phyloP scores from a whole-genome alignment of 2,113 vertebrate species.

The Mesitornis unicolor region DNA sequence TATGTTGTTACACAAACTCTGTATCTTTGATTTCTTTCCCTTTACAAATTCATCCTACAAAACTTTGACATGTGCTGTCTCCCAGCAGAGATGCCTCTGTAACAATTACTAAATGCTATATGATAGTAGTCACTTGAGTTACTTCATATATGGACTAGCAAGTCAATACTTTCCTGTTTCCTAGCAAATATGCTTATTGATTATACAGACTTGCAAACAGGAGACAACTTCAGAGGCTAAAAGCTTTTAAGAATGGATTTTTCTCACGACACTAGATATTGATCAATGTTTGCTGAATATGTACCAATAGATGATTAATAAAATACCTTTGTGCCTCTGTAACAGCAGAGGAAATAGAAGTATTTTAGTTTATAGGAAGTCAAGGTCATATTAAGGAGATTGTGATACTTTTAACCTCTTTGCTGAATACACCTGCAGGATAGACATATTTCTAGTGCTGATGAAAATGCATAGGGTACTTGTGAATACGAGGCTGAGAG shows the following conservation, averaged over 20 bases:
- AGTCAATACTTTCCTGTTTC: background rate
- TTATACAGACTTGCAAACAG: background rate
- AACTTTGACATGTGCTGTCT: background rate
- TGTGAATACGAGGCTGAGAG: background rate
- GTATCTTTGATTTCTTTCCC: background rate
- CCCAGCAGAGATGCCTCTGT: background rate
- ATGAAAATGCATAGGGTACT: background rate
- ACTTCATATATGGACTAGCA: background rate
- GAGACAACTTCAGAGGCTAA: background rate
- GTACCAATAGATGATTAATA: background rate
- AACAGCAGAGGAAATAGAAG: background rate
- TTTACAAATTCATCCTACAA: background rate
- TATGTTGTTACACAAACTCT: background rate
- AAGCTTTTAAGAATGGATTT: background rate
- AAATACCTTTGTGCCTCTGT: background rate
- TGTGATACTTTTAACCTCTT: background rate
- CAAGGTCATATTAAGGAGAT: background rate
- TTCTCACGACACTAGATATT: background rate
- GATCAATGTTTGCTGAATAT: background rate
- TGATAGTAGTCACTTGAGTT: background rate
- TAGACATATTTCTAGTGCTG: background rate
- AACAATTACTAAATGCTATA: background rate
- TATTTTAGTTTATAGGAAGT: background rate
- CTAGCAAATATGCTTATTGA: background rate
- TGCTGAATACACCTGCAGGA: background rate